Base-by-base conservation (phyloP, 2,113 vertebrate genomes). In the Casuarius casuarius region DNA sequence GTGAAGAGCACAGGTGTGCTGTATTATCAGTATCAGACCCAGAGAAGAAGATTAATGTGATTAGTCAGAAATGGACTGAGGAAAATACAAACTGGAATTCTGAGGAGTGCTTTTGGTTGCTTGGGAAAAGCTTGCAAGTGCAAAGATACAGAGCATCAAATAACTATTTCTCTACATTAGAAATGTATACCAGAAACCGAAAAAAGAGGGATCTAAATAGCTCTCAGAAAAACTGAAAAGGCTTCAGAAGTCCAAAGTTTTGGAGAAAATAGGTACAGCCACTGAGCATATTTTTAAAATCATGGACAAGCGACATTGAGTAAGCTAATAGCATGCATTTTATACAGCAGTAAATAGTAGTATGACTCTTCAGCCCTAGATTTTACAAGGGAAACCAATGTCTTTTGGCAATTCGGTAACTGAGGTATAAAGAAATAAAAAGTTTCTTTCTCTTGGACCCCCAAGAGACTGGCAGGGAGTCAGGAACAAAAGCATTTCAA, bases 161-260 rank as follows among this genome's bases (percentile, higher is more conserved):
- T 48, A 87, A 33, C 82, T 59, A 59, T 61, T 79, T 63, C 83
- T 82, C 46, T 75, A 26, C 9, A 7, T 66, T 73, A 31, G 54
- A 89, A 88, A 7, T 74, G 86, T 76, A 71, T 42, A 73, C 15
- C 49, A 91, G 87, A 70, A 86, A 63, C 54, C 22, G 40, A 44
- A 85, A 79, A 74, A 75, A 79, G 8, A 23, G 85, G 31, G 63
- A 91, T 90, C 95, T 83, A 95, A 95, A 87, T 21, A 83, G 71
- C 77, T 93, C 84, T 86, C 95, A 95, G 82, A 78, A 44, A 94
- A 90, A 77, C 65, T 80, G 42, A 92, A 95, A 90, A 83, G 67
- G 35, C 49, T 94, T 91, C 66, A 68, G 26, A 75, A 1, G 52
- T 73, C 58, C 59, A 54, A 72, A 78, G 26, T 74, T 35, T 38